Evolutionary conservation across 2,888 invertebrate species (phyloP).

Genomic region (Tinea pellionella): DNA sequence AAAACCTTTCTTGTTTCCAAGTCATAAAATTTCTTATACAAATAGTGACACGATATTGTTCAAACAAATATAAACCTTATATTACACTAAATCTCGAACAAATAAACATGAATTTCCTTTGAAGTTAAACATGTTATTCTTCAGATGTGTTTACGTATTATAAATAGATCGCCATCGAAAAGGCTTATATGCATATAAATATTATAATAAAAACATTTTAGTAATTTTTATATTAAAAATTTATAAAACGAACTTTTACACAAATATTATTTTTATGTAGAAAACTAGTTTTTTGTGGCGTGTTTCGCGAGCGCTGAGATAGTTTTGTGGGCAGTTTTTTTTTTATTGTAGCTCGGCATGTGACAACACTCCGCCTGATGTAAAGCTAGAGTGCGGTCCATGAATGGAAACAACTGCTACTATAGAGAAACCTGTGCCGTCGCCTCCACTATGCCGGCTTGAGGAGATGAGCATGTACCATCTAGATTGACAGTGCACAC

Average conservation of each 20-base stretch:
- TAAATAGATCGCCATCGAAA: conserved; percentile 1
- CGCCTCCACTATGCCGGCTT: too few species aligned
- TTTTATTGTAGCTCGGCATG: too few species aligned
- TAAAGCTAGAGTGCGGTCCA: too few species aligned
- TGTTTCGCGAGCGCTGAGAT: too few species aligned
- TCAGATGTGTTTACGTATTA: conserved; percentile 8
- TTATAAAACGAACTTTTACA: background rate
- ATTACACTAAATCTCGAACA: background rate
- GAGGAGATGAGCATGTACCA: too few species aligned
- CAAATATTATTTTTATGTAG: background rate
- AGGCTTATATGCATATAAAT: conserved; percentile 2
- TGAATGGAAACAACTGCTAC: too few species aligned
- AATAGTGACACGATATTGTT: background rate
- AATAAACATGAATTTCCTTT: background rate
- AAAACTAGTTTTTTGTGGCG: too few species aligned
- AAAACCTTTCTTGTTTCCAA: conserved; percentile 4
- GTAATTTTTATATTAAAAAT: background rate
- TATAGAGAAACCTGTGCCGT: too few species aligned
- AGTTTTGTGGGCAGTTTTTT: too few species aligned
- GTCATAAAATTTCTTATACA: background rate
- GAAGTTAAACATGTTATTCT: background rate
- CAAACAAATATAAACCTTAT: background rate
- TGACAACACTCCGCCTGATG: too few species aligned
- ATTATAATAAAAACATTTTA: conserved; percentile 9
- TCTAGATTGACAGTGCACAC: too few species aligned